phyloP scores from a whole-genome alignment of 2,888 invertebrate genomes.

The Cephus sareptanus region DNA sequence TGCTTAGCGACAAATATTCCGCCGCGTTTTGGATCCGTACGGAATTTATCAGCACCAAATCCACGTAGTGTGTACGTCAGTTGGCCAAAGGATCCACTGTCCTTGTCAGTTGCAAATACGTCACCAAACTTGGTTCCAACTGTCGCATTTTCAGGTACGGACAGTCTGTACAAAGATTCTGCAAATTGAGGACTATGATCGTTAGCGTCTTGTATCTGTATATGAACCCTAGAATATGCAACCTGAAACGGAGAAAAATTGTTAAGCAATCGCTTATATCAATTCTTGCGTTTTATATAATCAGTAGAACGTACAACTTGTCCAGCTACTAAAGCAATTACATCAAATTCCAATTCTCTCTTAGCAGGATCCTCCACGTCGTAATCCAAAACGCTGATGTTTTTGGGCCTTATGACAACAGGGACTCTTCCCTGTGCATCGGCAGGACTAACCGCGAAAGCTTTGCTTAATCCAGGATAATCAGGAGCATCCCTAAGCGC shows the following conservation, averaged over 20 bases:
- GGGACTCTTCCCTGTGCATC: constrained; percentile 80
- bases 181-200: constrained; percentile 82
- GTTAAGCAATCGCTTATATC: not conserved
- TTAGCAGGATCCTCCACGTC: constrained; percentile 73
- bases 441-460: constrained; percentile 71
- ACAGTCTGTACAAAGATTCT: constrained; percentile 73
- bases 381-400: constrained; percentile 77
- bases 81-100: constrained; percentile 78
- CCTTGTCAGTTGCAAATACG: constrained; percentile 77
- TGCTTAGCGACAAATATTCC: constrained; percentile 74
- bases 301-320: constrained; percentile 55
- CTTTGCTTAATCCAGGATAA: constrained; percentile 57
- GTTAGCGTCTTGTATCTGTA: constrained; percentile 80
- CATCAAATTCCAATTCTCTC: constrained; percentile 75
- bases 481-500: constrained; percentile 70
- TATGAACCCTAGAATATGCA: constrained; percentile 72
- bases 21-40: constrained; percentile 75
- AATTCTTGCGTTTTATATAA: not conserved
- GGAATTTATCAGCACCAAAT: constrained; percentile 82
- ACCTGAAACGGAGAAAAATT: constrained; percentile 55
- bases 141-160: constrained; percentile 75
- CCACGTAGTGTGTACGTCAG: constrained; percentile 81
- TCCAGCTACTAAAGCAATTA: constrained; percentile 72
- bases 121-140: constrained; percentile 74
- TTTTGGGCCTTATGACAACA: constrained; percentile 77